Conservation (phyloP, 2,113 vertebrate species). For the Myiozetetes cayanensis region DNA sequence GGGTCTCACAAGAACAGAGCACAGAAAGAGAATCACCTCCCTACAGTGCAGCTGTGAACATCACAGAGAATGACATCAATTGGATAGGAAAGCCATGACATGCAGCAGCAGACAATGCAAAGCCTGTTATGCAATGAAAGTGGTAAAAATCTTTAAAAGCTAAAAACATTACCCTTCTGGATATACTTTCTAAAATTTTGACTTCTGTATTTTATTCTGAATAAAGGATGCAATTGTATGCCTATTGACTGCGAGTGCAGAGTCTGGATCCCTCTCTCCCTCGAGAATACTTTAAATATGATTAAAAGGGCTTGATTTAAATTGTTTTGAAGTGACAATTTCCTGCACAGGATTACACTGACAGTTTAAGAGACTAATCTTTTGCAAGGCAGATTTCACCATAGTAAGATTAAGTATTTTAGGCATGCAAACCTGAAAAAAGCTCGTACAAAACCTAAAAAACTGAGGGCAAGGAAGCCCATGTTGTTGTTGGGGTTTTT, state of each 20-base stretch:
- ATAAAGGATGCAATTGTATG: neutral
- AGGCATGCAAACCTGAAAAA: neutral
- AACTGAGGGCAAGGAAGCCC: neutral
- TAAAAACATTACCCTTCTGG: neutral
- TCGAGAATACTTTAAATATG: neutral
- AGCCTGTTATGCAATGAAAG: neutral
- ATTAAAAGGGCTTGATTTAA: neutral
- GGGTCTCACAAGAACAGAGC: neutral
- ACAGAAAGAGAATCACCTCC: neutral
- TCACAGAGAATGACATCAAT: neutral
- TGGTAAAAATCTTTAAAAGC: neutral
- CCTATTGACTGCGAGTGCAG: neutral
- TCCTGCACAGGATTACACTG: neutral
- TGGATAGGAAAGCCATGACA: rapidly evolving
- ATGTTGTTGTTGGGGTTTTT: neutral
- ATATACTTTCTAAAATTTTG: neutral
- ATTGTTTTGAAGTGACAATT: neutral
- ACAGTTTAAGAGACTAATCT: conserved; percentile 11
- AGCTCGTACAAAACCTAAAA: neutral
- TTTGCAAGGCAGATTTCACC: neutral
- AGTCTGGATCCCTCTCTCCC: neutral
- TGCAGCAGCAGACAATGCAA: neutral
- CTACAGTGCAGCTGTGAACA: neutral
- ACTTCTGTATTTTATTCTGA: neutral
- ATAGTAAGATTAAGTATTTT: neutral